Evolutionary conservation across 2,888 invertebrate species (phyloP).

Genomic region (Panorpa germanica): DNA sequence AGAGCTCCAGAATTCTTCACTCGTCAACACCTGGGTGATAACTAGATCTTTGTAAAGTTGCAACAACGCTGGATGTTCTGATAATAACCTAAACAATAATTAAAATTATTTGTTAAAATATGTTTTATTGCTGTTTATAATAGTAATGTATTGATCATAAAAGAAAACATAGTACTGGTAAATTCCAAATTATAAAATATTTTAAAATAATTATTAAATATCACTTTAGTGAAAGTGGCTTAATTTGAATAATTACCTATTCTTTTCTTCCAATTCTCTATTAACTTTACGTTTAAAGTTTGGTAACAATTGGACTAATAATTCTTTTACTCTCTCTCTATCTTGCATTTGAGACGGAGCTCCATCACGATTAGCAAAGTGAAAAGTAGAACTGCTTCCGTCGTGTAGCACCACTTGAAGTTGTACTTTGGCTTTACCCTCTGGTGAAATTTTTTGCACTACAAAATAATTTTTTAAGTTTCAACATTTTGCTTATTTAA

Average conservation of each 20-base stretch:
- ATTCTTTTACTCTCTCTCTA: slow-evolving; percentile 82
- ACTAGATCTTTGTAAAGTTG: slow-evolving; percentile 95
- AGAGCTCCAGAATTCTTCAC: slow-evolving; percentile 96
- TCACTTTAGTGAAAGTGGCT: background rate
- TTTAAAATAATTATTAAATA: background rate
- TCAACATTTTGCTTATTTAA: slow-evolving; percentile 3
- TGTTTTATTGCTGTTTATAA: slow-evolving; percentile 1
- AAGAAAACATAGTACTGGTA: slow-evolving; percentile 1
- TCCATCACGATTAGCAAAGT: slow-evolving; percentile 82
- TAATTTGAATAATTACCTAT: slow-evolving; percentile 28
- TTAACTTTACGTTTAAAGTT: slow-evolving; percentile 86
- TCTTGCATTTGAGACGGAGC: slow-evolving; percentile 69
- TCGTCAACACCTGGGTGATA: slow-evolving; percentile 83
- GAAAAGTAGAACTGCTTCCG: slow-evolving; percentile 89
- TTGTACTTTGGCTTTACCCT: slow-evolving; percentile 94
- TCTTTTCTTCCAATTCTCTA: slow-evolving; percentile 78
- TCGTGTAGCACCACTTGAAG: slow-evolving; percentile 90
- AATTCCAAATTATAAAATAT: background rate
- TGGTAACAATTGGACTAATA: slow-evolving; percentile 76
- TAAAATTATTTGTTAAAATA: slow-evolving; percentile 2
- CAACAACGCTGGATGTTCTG: slow-evolving; percentile 76
- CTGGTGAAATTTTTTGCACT: slow-evolving; percentile 96
- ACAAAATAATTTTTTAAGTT: slow-evolving; percentile 15
- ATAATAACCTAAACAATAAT: slow-evolving; percentile 41
- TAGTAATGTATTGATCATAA: slow-evolving; percentile 3